Evolutionary conservation across 2,797 vertebrate species (phyloP), one percentile per base, ranked within the genome.

Genomic region (Spondyliosoma cantharus): DNA sequence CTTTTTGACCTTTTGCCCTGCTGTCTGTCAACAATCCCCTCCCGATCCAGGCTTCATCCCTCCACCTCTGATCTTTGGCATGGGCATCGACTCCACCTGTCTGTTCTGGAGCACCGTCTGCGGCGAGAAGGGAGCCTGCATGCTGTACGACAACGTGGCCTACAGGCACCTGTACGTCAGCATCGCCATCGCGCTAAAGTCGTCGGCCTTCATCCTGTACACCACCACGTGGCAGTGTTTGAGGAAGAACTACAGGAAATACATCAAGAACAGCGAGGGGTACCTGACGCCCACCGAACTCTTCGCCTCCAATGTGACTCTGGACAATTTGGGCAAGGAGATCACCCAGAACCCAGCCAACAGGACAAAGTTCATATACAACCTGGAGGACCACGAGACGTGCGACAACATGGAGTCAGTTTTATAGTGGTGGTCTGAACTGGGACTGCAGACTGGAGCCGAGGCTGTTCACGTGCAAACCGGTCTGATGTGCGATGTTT

Each of bases 291-390:
- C 97, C 88, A 98, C 96, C 66, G 97, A 99, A 92, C 96, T 98
- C 92, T 98, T 99, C 83, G 95, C 97, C 87, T 98, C 98, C 87
- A 97, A 97, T 60, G 93, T 98, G 92, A 98, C 98, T 92, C 94
- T 99, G 95, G 98, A 99, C 94, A 97, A 97, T 92, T 92, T 97
- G 91, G 97, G 97, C 78, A 97, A 96, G 90, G 98, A 98, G 93
- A 95, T 96, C 91, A 92, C 95, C 82, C 95, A 94, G 81, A 95
- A 94, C 82, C 92, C 94, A 72, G 90, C 94, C 85, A 96, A 95
- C 93, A 97, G 97, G 96, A 98, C 97, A 95, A 99, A 98, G 89
- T 99, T 99, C 96, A 98, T 99, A 93, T 99, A 98, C 94, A 99
- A 96, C 95, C 95, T 99, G 85, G 98, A 99, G 93, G 98, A 99